phyloP scores from a whole-genome alignment of 2,113 vertebrate genomes.

The Pelodiscus sinensis region DNA sequence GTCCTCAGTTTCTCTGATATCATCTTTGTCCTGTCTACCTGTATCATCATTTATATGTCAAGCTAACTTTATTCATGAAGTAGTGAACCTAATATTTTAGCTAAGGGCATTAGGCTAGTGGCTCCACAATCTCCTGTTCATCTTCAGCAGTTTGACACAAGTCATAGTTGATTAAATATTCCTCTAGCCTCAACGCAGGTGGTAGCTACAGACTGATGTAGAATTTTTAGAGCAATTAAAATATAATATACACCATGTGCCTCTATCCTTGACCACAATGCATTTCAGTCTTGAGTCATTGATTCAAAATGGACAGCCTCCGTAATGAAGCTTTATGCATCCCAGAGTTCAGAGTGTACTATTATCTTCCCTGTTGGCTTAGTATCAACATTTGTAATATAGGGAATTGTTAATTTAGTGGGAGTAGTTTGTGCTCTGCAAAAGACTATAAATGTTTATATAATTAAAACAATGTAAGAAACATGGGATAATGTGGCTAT shows the following conservation, averaged over 20 bases:
- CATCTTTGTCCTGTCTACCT: background rate
- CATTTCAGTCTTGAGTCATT: constrained; percentile 25
- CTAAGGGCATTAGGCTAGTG: background rate
- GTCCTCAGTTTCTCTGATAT: background rate
- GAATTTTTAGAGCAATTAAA: constrained; percentile 39
- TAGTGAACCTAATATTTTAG: background rate
- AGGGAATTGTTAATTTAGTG: background rate
- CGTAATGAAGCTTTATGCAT: background rate
- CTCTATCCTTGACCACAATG: background rate
- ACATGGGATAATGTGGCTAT: background rate
- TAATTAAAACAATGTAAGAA: background rate
- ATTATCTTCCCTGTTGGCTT: background rate
- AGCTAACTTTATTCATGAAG: constrained; percentile 1
- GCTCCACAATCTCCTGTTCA: constrained; percentile 38
- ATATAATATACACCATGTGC: background rate
- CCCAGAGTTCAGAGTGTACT: background rate
- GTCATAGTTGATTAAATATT: constrained; percentile 37
- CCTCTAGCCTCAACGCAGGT: background rate
- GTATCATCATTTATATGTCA: background rate
- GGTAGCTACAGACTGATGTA: background rate
- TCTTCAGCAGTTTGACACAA: constrained; percentile 21
- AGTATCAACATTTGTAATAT: background rate
- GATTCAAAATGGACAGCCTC: background rate
- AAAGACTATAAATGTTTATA: background rate
- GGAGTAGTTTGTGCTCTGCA: background rate